phyloP scores from a whole-genome alignment of 2,888 invertebrate species.

The Volucella zonaria region DNA sequence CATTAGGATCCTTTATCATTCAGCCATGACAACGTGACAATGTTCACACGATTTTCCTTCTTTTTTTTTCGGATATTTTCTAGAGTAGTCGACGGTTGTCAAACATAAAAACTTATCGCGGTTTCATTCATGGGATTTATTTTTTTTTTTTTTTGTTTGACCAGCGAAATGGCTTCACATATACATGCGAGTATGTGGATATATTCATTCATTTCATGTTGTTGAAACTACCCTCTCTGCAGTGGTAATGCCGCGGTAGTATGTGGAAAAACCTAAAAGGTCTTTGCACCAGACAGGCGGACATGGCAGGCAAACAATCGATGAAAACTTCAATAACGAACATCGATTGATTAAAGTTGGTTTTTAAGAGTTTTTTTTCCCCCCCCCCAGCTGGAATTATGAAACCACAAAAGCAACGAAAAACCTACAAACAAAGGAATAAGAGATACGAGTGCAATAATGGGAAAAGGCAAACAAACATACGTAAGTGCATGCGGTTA shows the following conservation, averaged over 20 bases:
- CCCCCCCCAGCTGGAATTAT: conserved; percentile 9
- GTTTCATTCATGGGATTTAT: neutral
- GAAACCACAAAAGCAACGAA: conserved; percentile 13
- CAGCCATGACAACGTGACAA: no score
- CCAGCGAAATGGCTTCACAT: no score
- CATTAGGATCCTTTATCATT: no score
- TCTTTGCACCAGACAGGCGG: conserved; percentile 50
- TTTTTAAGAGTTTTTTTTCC: conserved; percentile 9
- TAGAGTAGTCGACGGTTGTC: no score
- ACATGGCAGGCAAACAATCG: conserved; percentile 42
- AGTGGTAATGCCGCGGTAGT: neutral
- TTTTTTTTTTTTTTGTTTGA: neutral
- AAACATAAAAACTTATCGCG: no score
- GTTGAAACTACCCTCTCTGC: conserved; percentile 13
- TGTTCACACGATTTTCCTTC: no score
- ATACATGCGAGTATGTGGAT: no score
- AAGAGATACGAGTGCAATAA: neutral
- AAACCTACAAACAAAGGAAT: conserved; percentile 6
- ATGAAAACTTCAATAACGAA: conserved; percentile 31
- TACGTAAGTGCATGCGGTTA: neutral
- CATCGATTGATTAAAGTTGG: conserved; percentile 19
- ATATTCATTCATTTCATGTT: neutral
- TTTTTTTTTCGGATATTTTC: no score
- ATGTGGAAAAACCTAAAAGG: conserved; percentile 16
- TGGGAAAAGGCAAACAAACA: neutral